phyloP scores from a whole-genome alignment of 2,888 invertebrate genomes.

The Agrochola lychnidis region DNA sequence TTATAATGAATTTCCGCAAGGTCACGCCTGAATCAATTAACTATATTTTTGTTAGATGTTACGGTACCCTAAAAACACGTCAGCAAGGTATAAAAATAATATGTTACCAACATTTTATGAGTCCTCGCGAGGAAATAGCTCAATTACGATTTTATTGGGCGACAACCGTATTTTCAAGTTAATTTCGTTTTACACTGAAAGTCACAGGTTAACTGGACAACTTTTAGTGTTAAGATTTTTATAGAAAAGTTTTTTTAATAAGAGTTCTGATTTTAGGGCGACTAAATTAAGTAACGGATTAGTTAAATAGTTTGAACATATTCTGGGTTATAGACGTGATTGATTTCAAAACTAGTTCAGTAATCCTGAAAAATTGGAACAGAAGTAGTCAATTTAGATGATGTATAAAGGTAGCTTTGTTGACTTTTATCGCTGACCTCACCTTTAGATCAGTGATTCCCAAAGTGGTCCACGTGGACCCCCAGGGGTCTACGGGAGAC shows the following conservation, averaged over 20 bases:
- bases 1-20: too few species aligned
- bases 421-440: too few species aligned
- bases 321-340: neutral
- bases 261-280: neutral
- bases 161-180: conserved; percentile 21
- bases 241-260: conserved; percentile 18
- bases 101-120: conserved; percentile 32
- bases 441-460: too few species aligned
- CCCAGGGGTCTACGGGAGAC: too few species aligned
- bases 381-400: too few species aligned
- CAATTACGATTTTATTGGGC: conserved; percentile 48
- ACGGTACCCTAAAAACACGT: conserved; percentile 34
- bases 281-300: neutral
- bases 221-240: neutral
- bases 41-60: too few species aligned
- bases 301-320: neutral
- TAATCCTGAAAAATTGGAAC: too few species aligned
- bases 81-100: conserved; percentile 32
- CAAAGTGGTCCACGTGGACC: too few species aligned
- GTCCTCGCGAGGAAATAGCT: conserved; percentile 30
- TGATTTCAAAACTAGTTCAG: too few species aligned
- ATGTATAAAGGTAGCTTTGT: neutral
- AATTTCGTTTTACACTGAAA: conserved; percentile 28
- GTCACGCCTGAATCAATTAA: too few species aligned
- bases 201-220: neutral